Evolutionary conservation across 2,888 invertebrate species (phyloP), one percentile per base, ranked within the genome.

Genomic region (Drosophila longiperda): DNA sequence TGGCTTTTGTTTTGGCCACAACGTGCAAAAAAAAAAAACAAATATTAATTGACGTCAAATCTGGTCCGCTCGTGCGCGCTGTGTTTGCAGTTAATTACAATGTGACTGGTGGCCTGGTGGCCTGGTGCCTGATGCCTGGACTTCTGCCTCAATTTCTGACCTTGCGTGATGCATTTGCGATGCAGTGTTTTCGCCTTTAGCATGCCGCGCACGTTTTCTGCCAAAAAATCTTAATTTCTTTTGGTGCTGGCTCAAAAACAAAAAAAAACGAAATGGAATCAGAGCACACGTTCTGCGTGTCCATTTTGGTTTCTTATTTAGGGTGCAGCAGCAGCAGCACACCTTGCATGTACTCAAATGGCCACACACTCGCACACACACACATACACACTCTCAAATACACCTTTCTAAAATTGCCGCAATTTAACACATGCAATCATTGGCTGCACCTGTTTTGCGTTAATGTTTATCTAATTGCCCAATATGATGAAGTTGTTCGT

Each of bases 211-310:
- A 88, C 88, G 86, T 85, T 73, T 23, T 88, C 72, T 75, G 80
- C 83, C 86, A 85, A 89, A 90, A 86, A 88, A 45, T 90, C 90
- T 87, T 87, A 79, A 75, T 89, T 87, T 87, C 83, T 88, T 75
- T 85, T 73, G 72, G 72, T 29, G 32, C 60, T 73, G 62, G 54
- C 61, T 67, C 29, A 40, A 55, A 66, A 45, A 55, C 15, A 3
- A 45, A 7, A 15, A 36, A 36, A 36, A 36, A 4, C 4, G 20
- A 20, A 7, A 20, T 0, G 45, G 17, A 45, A 45, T 23, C 8
- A 23, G 45, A 66, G 58, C 77, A 59, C 52, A 64, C 68, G 87
- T 78, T 61, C 54, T 80, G 75, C 86, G 86, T 85, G 88, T 80
- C 73, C 83, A 73, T 74, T 80, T 75, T 75, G 69, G 57, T 66